Evolutionary conservation across 2,888 invertebrate genomes (phyloP).

Genomic region (Hipparchia sbordonii): DNA sequence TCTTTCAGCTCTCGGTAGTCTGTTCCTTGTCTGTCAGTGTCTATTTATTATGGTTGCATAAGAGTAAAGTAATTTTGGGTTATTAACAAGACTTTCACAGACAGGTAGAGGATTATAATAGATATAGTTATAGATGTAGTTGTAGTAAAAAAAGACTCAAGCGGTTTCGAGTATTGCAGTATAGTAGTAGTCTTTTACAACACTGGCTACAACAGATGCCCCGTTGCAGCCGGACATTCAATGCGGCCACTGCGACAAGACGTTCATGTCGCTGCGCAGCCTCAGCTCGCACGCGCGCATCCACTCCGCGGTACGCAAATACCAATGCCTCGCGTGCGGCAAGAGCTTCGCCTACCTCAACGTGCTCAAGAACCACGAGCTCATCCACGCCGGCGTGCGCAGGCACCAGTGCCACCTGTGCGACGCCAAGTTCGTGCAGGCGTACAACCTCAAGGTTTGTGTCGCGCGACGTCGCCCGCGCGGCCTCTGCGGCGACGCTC

Average conservation of each 20-base stretch:
- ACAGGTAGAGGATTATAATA: too few relatives aligned
- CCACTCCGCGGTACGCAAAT: slow-evolving; percentile 83
- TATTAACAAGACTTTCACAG: too few relatives aligned
- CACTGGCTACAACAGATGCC: background rate
- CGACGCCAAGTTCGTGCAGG: slow-evolving; percentile 80
- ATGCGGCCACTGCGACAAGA: slow-evolving; percentile 73
- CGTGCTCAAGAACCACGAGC: slow-evolving; percentile 87
- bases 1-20: too few relatives aligned
- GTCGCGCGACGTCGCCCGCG: slow-evolving; percentile 67
- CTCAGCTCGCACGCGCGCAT: slow-evolving; percentile 84
- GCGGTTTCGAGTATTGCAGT: too few relatives aligned
- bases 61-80: background rate
- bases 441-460: slow-evolving; percentile 72
- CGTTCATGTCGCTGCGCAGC: slow-evolving; percentile 81
- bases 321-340: slow-evolving; percentile 84
- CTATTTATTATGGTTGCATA: background rate
- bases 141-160: too few relatives aligned
- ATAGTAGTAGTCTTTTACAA: too few relatives aligned
- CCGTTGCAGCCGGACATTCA: slow-evolving; percentile 74
- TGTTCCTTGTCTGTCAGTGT: background rate
- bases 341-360: slow-evolving; percentile 86
- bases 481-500: slow-evolving; percentile 85
- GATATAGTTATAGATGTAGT: too few relatives aligned
- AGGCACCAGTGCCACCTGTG: slow-evolving; percentile 88
- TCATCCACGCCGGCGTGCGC: slow-evolving; percentile 87